These are phyloP conservation scores for Acrocyrtus sp. DNA, from an alignment of 2,888 invertebrate genomes.

Conservation along the genomic window DNA sequence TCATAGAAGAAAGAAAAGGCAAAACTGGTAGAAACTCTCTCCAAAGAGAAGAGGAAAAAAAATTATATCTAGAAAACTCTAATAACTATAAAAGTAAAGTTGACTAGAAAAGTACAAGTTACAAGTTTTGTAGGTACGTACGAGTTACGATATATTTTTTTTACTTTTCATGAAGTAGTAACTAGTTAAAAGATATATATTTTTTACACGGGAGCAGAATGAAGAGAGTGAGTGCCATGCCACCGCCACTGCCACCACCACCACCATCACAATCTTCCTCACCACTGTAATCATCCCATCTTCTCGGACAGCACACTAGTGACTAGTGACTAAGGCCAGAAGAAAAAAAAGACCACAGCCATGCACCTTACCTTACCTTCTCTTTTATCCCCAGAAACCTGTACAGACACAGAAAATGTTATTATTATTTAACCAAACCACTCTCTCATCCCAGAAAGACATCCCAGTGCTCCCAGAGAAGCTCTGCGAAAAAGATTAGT, in stretches of 20 bases:
- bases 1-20: conserved; percentile 15
- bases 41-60: conserved; percentile 5
- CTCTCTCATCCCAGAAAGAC: not conserved
- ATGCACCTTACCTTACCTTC: not conserved
- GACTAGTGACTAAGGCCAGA: not conserved
- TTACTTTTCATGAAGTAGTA: conserved; percentile 49
- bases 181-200: too few species aligned
- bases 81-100: conserved; percentile 53
- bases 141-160: conserved; percentile 36
- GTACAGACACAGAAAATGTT: not conserved
- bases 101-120: too few species aligned
- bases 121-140: conserved; percentile 48
- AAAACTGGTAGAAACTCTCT: conserved; percentile 35
- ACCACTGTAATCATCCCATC: conserved; percentile 1
- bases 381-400: not conserved
- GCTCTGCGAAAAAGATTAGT: not conserved
- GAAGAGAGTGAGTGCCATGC: not conserved
- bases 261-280: conserved; percentile 31
- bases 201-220: not conserved
- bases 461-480: not conserved
- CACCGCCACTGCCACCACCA: conserved; percentile 28
- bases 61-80: conserved; percentile 11
- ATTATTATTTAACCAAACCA: not conserved
- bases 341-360: not conserved
- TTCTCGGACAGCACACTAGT: conserved; percentile 1